Evolutionary conservation across 2,888 invertebrate species (phyloP), one percentile per base, ranked within the genome.

Genomic region (Crossocerus cetratus): DNA sequence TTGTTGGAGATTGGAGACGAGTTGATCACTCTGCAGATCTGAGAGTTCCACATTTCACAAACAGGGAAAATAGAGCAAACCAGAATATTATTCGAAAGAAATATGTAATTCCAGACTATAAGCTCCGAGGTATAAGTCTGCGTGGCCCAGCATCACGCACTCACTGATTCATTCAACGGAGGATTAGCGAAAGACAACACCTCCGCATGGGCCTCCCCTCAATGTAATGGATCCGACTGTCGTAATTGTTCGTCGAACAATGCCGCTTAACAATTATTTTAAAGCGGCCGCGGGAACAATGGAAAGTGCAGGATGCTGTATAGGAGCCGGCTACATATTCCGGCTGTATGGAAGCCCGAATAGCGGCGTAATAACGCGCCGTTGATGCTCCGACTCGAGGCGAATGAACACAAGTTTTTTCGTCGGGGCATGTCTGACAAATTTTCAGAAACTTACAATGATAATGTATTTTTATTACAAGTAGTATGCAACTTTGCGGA

Each of bases 211-310:
- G 32, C 8, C 32, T 14, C 21, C 59, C 45, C 44, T 16, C 56
- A 69, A 45, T 45, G 75, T 57, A 74, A 76, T 70, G 76, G 70
- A 76, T 76, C 69, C 63, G 60, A 61, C 44, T 56, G 21, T 54
- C 56, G 66, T 11, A 74, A 74, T 76, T 74, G 71, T 74, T 54
- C 65, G 67, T 62, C 57, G 68, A 71, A 74, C 74, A 76, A 76
- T 76, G 57, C 58, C 57, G 74, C 65, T 66, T 61, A 62, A 65
- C 76, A 72, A 77, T 77, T 77, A 77, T 77, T 77, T 77, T 77
- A 77, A 72, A 77, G 76, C 76, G 58, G 58, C 62, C 22, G 57
- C 49, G 43, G 54, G 64, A 65, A 77, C 76, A 77, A 32, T 32
- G 32, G 72, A 75, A 64, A 69, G 64, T 32, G 20, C 49, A 16